phyloP scores from a whole-genome alignment of 37 sponge, comb jelly and placozoan genomes.

The Cladorhizidae sp. region DNA sequence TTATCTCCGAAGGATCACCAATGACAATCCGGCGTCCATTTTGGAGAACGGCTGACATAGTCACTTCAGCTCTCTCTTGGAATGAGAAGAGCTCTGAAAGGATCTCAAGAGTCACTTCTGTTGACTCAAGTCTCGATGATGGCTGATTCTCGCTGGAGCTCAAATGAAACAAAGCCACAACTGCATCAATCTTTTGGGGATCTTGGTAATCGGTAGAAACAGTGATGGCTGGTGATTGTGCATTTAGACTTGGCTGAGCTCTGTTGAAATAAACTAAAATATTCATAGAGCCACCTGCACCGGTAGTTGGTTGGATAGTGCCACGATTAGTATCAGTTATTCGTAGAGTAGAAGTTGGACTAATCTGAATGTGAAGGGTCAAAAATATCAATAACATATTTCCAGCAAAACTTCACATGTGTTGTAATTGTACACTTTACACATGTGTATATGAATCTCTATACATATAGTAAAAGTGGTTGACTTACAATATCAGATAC shows the following conservation, averaged over 20 bases:
- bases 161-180: constrained; percentile 29
- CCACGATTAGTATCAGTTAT: too few species aligned
- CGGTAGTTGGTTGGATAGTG: too few species aligned
- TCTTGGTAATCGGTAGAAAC: neutral
- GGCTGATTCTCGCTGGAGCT: neutral
- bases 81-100: constrained; percentile 36
- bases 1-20: constrained; percentile 38
- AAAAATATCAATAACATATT: too few species aligned
- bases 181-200: constrained; percentile 38
- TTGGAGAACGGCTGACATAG: constrained; percentile 37
- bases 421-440: too few species aligned
- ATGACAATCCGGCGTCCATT: constrained; percentile 54
- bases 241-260: too few species aligned
- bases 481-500: constrained; percentile 20
- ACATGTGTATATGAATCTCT: too few species aligned
- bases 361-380: too few species aligned
- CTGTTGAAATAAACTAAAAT: too few species aligned
- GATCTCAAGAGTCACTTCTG: constrained; percentile 28
- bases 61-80: constrained; percentile 40
- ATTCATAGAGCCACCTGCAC: too few species aligned
- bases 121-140: neutral
- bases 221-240: neutral
- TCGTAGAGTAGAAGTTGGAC: too few species aligned
- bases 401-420: too few species aligned
- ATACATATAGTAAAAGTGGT: too few species aligned